Percentiles rank a stretch among this genome's conserved stretches.
phyloP scores from a whole-genome alignment of 2,113 vertebrate genomes.

The Lamprotornis superbus region DNA sequence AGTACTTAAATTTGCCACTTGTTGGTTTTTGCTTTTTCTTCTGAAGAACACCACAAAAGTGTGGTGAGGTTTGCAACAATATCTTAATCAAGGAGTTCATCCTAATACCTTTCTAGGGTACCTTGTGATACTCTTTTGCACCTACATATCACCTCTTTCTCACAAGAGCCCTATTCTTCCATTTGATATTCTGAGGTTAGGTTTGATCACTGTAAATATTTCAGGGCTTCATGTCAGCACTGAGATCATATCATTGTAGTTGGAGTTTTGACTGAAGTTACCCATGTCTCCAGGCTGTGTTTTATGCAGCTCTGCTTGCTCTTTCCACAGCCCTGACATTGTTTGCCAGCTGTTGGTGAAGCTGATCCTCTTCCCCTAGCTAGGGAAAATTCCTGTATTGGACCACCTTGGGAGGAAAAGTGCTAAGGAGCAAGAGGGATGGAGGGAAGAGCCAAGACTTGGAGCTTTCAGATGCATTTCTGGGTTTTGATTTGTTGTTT shows the following conservation, averaged over 20 bases:
- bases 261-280: not conserved
- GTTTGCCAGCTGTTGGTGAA: not conserved
- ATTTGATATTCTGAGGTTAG: not conserved
- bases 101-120: not conserved
- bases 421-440: not conserved
- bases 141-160: accelerated
- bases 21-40: not conserved
- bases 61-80: not conserved
- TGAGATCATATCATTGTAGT: not conserved
- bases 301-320: not conserved
- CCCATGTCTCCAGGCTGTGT: not conserved
- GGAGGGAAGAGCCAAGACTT: not conserved
- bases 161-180: not conserved
- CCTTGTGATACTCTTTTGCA: not conserved
- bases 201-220: not conserved
- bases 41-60: not conserved
- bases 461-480: not conserved
- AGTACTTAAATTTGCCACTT: not conserved
- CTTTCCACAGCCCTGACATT: not conserved
- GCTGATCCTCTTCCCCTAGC: not conserved
- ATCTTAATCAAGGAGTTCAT: not conserved
- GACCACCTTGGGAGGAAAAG: not conserved
- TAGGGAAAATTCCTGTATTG: not conserved
- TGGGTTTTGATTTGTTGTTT: not conserved
- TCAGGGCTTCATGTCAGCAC: not conserved